Base-by-base conservation (phyloP, 2,797 vertebrate genomes). In the Cossypha dichroa region DNA sequence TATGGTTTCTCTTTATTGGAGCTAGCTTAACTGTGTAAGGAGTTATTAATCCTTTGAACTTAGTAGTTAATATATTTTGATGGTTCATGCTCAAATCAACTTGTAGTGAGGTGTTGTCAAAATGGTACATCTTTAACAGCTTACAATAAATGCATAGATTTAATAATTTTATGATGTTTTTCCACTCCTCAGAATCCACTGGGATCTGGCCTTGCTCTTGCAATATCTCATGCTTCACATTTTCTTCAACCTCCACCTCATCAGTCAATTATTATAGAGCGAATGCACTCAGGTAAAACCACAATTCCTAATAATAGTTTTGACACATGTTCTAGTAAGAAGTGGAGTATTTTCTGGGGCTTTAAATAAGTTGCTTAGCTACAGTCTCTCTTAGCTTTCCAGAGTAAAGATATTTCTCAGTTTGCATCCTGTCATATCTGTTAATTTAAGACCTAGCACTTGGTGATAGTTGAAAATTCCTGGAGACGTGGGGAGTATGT, bases 231-330 rank as follows among this genome's bases (percentile, higher is more conserved):
- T 85, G 99, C 99, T 21, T 99, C 99, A 74, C 99, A 99, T 98
- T 99, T 99, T 96, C 98, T 99, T 94, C 99, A 99, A 90, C 99
- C 99, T 93, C 99, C 99, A 34, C 99, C 99, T 95, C 99, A 99
- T 97, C 99, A 99, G 97, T 99, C 99, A 93, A 99, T 99, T 97
- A 99, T 99, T 97, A 99, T 99, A 86, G 99, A 99, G 89, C 98
- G 99, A 96, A 99, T 99, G 99, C 99, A 99, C 96, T 99, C 99
- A 96, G 99, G 99, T 99, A 98, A 98, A 97, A 70, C n/a, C 55
- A 51, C 63, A 74, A 33, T 93, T 95, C 69, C 23, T 77, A 72
- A 34, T 70, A 43, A 62, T 75, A 55, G 16, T 80, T 95, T 46
- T 75, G 25, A 40, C 21, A 23, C 2, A 1, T 69, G 73, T 85